phyloP scores from a whole-genome alignment of 2,888 invertebrate species.

The Spodoptera exigua region DNA sequence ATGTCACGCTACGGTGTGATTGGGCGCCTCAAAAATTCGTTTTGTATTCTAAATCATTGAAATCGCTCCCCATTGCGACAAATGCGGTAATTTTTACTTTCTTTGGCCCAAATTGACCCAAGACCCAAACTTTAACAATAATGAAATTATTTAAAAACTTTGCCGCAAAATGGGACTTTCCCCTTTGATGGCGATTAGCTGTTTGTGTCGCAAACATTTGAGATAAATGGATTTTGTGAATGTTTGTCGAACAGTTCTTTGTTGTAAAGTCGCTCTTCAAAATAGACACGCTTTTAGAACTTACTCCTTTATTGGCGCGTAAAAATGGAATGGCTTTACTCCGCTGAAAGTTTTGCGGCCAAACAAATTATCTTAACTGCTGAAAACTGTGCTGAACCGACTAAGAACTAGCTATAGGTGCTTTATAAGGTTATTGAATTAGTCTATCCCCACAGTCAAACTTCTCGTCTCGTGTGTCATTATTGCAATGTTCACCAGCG shows the following conservation, averaged over 20 bases:
- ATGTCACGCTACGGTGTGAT: slow-evolving; percentile 42
- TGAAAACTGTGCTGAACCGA: no score
- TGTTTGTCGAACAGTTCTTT: slow-evolving; percentile 38
- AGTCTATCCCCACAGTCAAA: no score
- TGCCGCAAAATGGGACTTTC: slow-evolving; percentile 46
- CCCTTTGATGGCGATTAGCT: slow-evolving; percentile 54
- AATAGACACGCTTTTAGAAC: slow-evolving; percentile 12
- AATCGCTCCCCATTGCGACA: slow-evolving; percentile 52
- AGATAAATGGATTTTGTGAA: slow-evolving; percentile 41
- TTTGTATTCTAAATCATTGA: slow-evolving; percentile 55
- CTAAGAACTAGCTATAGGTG: no score
- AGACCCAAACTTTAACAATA: slow-evolving; percentile 58
- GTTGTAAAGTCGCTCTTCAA: slow-evolving; percentile 16
- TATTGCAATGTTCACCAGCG: no score
- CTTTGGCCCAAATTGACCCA: slow-evolving; percentile 50
- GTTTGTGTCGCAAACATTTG: slow-evolving; percentile 50
- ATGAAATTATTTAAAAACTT: slow-evolving; percentile 64
- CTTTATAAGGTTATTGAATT: no score
- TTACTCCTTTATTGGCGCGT: not conserved
- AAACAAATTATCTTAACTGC: no score
- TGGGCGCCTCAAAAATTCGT: slow-evolving; percentile 48
- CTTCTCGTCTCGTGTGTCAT: no score
- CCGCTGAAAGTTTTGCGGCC: no score
- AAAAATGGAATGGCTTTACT: no score
- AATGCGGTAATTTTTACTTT: slow-evolving; percentile 59